Evolutionary conservation across 2,113 vertebrate species (phyloP).

Genomic region (Pyxicephalus adspersus): DNA sequence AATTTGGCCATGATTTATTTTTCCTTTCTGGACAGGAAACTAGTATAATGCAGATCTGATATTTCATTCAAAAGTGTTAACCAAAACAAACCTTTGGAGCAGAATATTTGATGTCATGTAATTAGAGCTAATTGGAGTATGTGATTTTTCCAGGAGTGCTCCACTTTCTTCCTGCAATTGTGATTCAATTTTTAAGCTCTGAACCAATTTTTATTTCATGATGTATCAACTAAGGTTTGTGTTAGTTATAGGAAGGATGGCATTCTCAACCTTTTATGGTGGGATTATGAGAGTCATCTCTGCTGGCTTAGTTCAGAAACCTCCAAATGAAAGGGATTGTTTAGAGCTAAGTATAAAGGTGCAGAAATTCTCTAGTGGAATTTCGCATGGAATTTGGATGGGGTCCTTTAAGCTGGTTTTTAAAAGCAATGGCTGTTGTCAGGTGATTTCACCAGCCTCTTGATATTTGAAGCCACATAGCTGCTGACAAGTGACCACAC

Average conservation of each 20-base stretch:
- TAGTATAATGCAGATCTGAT: background rate
- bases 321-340: conserved; percentile 27
- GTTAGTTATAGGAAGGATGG: conserved; percentile 1
- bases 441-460: conserved; percentile 32
- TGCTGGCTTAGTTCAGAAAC: conserved; percentile 25
- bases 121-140: conserved; percentile 12
- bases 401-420: background rate
- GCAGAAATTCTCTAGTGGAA: conserved; percentile 20
- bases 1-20: no score
- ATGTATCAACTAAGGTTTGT: background rate
- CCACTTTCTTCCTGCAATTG: conserved; percentile 33
- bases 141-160: background rate
- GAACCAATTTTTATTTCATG: background rate
- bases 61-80: conserved; percentile 11
- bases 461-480: conserved; percentile 33
- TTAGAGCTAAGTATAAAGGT: background rate
- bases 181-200: background rate
- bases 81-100: background rate
- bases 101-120: background rate
- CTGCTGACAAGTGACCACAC: conserved; percentile 10
- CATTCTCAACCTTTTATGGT: conserved; percentile 3
- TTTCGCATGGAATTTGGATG: conserved; percentile 14
- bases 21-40: no score
- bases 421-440: conserved; percentile 17
- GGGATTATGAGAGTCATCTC: conserved; percentile 1